Evolutionary conservation across 92 coral and sea anemone species (phyloP), one percentile per base, ranked within the genome.

Genomic region (Virgularia gustaviana): DNA sequence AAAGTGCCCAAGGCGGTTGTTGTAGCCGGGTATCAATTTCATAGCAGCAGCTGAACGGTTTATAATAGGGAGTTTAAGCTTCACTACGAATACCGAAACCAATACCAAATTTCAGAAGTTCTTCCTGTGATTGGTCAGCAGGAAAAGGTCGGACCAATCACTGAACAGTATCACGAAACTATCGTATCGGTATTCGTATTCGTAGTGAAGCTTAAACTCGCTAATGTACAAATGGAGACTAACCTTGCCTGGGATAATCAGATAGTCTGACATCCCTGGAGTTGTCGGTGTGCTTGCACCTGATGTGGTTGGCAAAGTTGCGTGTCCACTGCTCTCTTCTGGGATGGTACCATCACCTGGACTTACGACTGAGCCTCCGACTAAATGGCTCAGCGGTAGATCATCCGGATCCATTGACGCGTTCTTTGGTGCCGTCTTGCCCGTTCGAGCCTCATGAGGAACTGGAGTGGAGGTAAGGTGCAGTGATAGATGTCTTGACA

Each of bases 401-500:
- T 66, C 73, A 47, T 66, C 73, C 0, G 73, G 73, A 28, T 66
- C 73, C 1, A 66, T 41, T 2, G 4, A n/a, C 13, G 44, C 33
- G 16, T 27, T 15, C 23, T 36, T 24, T 20, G 57, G 30, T 4
- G 36, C 16, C 18, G 28, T 19, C 22, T 47, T 66, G 32, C 33
- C 32, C 28, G 73, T 16, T 4, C 29, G 57, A 27, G 9, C 25
- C 25, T 44, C 57, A 24, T 18, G 24, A 15, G 73, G 6, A 22
- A 51, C 11, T 13, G 18, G 29, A 9, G 16, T 38, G n/a, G 30
- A 6, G 16, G 57, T 66, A 29, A 66, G 73, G 51, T 66, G 73
- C 13, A 35, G 24, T 9, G 73, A 43, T 22, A 66, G 57, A 35
- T 66, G 73, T 7, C 29, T 66, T 9, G 73, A 66, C 15, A 66